Evolutionary conservation across 2,797 vertebrate genomes (phyloP).

Genomic region (Picus viridis): DNA sequence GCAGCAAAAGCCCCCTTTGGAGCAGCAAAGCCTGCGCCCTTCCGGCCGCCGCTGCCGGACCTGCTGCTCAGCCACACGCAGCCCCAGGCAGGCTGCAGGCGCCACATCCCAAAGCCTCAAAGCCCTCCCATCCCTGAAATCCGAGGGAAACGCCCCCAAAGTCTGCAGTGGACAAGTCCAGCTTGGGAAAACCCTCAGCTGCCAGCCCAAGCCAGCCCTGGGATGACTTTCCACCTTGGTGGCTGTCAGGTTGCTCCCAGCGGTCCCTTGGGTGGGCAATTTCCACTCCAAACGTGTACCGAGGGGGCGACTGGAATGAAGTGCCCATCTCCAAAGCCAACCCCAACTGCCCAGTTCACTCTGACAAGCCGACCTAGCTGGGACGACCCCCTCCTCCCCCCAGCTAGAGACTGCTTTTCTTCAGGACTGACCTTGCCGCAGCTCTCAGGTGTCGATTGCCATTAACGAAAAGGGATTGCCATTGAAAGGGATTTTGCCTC

Average conservation of each 20-base stretch:
- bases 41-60: neutral
- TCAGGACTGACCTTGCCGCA: neutral
- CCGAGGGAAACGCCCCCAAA: neutral
- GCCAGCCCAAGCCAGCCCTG: neutral
- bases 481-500: no score
- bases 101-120: accelerated
- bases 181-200: accelerated
- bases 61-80: accelerated
- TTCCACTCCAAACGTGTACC: accelerated
- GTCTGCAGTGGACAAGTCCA: accelerated
- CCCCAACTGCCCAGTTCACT: accelerated
- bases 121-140: neutral
- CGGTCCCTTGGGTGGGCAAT: accelerated
- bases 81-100: accelerated
- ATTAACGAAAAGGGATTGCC: neutral
- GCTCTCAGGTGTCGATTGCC: constrained; percentile 1
- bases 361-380: neutral
- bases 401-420: neutral
- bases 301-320: accelerated
- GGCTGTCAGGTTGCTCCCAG: neutral
- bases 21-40: neutral
- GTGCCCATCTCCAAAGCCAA: neutral
- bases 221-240: neutral
- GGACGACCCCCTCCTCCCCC: neutral
- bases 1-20: neutral